Percentiles rank a stretch among this genome's conserved stretches.
These are phyloP conservation scores for Cynaeus angustus DNA, from an alignment of 2,888 invertebrate genomes.

Conservation along the genomic window DNA sequence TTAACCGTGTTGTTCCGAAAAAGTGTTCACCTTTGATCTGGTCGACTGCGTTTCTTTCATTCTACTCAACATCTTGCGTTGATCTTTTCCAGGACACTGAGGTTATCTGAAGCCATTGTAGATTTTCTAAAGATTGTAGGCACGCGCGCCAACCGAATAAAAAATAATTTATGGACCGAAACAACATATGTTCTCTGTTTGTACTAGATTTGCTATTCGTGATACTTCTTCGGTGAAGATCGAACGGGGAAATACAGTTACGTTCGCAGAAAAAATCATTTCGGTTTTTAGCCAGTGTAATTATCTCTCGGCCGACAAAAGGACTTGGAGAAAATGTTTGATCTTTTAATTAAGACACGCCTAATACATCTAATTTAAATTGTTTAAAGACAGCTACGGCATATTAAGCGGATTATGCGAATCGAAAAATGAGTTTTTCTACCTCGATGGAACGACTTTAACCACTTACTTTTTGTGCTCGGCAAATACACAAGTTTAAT, in stretches of 20 bases:
- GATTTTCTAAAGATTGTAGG: conserved; percentile 67
- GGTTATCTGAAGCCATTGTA: conserved; percentile 64
- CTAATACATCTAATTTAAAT: conserved; percentile 15
- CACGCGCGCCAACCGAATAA: conserved; percentile 66
- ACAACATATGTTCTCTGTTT: conserved; percentile 66
- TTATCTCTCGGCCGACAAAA: conserved; percentile 7
- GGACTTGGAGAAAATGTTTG: conserved; percentile 4
- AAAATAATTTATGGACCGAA: conserved; percentile 68
- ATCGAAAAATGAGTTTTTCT: not conserved
- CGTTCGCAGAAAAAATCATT: conserved; percentile 16
- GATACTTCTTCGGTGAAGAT: conserved; percentile 9
- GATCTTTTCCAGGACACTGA: conserved; percentile 64
- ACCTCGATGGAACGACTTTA: too few relatives aligned
- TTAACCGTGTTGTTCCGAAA: not conserved
- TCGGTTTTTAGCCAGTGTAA: conserved; percentile 13
- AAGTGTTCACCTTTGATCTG: conserved; percentile 44
- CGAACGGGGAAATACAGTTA: conserved; percentile 17
- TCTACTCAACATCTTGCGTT: conserved; percentile 61
- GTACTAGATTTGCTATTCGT: conserved; percentile 51
- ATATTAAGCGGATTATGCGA: conserved; percentile 5
- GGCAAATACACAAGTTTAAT: conserved; percentile 3
- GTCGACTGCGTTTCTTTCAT: conserved; percentile 59
- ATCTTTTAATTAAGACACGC: conserved; percentile 26
- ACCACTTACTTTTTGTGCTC: not conserved
- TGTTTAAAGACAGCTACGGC: not conserved